Base-by-base conservation (phyloP, 2,888 invertebrate species). In the Drosophila cracens region DNA sequence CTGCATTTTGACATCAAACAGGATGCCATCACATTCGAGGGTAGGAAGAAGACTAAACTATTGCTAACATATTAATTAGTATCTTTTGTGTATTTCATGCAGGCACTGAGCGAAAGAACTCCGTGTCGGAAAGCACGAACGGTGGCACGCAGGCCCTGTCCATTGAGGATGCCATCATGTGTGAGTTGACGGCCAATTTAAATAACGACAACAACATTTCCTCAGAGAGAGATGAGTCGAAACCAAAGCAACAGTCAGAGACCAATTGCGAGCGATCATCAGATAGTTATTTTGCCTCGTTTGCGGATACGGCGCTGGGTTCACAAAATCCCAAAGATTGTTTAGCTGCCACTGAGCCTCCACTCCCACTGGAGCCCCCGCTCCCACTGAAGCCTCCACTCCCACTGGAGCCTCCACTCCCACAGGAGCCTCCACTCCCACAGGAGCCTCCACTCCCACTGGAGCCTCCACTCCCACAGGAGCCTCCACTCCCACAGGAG, bases 1-100 rank as follows among this genome's bases (percentile, higher is more conserved):
- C 70, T 92, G 36, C 93, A 92, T 71, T 92, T 93, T 60, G 93
- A 93, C 58, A 93, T 93, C n/a, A 93, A 92, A 58, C 91, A 92
- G 57, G 92, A 92, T 62, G 92, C 93, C 71, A 93, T 93, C 5
- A 93, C 91, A 74, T 93, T 93, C 67, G 91, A 93, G 81, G 93
- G 92, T 81, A 69, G 6, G 70, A 56, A n/a, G 27, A 18, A 8
- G 34, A n/a, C 1, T 16, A 13, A 53, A 11, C 11, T 29, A 25
- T 34, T 13, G 16, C 34, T 4, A 8, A 33, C 6, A 18, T 11
- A 0, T 10, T 29, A 16, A 38, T 18, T 57, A 4, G 27, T 10
- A 4, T 34, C 8, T 52, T 6, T n/a, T 18, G 33, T 29, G 33
- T 0, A 13, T 11, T 43, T 16, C 0, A 49, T 59, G 1, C 34